A percentile compares a stretch with the other conserved stretches of the same genome.
phyloP scores from a whole-genome alignment of 2,888 invertebrate genomes.

The Machimus atricapillus region DNA sequence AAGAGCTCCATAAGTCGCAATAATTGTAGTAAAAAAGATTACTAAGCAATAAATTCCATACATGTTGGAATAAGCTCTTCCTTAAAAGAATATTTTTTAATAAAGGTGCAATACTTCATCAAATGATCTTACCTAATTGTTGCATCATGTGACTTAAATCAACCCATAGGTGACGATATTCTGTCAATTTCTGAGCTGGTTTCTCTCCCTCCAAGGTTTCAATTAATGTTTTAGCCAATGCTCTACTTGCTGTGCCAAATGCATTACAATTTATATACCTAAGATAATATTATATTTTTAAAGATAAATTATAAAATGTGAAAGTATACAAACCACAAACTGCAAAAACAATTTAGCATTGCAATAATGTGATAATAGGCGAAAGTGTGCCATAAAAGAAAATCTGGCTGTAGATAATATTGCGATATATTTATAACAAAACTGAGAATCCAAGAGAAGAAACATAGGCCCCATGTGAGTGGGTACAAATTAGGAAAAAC shows the following conservation, averaged over 20 bases:
- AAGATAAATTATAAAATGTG: background rate
- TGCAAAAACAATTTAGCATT: conserved; percentile 76
- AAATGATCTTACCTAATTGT: conserved; percentile 66
- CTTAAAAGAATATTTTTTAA: conserved; percentile 53
- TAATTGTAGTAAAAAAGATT: conserved; percentile 76
- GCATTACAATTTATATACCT: conserved; percentile 73
- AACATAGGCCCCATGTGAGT: conserved; percentile 71
- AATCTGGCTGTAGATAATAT: conserved; percentile 75
- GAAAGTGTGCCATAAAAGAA: conserved; percentile 75
- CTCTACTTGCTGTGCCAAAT: conserved; percentile 70
- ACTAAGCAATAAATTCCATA: conserved; percentile 78
- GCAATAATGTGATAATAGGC: conserved; percentile 78
- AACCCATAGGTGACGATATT: conserved; percentile 74
- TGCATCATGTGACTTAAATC: conserved; percentile 82
- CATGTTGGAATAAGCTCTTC: conserved; percentile 77
- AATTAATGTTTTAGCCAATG: conserved; percentile 70
- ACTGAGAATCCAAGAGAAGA: conserved; percentile 72
- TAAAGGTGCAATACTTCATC: background rate
- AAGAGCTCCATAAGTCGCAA: conserved; percentile 73
- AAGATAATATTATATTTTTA: background rate
- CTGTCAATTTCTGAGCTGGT: conserved; percentile 70
- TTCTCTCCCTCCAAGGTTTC: conserved; percentile 70
- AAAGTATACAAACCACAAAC: conserved; percentile 67
- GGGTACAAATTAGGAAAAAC: conserved; percentile 71
- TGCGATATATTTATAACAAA: conserved; percentile 73